Evolutionary conservation across 2,113 vertebrate species (phyloP), one percentile per base, ranked within the genome.

Genomic region (Gnathonemus longibarbis): DNA sequence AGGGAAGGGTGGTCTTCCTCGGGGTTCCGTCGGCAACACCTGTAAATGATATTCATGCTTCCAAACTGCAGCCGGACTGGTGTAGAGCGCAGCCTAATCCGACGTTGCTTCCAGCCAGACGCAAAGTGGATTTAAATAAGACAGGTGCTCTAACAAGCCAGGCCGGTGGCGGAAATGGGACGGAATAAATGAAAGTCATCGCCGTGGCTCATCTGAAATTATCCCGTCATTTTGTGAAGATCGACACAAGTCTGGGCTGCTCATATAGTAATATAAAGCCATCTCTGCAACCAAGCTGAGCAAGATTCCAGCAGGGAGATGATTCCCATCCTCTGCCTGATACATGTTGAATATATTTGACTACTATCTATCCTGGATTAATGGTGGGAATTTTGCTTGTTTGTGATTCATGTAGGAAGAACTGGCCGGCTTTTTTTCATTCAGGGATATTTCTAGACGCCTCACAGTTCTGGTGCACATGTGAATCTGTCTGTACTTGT

Each of bases 401-500:
- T 46, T 46, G 21, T 84, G 39, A 42, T 84, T 45, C 45, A 84
- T 84, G 39, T 11, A 48, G 39, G 8, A 84, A 19, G 39, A 46
- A 46, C 11, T 11, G 21, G 42, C 3, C 39, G 6, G 21, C 24
- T 84, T 45, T 48, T 48, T 84, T 84, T 84, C 45, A 80, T 15
- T 19, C 74, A 17, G 11, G 15, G 35, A 86, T 50, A 86, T 48
- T 49, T 86, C 84, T 35, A 53, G n/a, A 53, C 0, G 85, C 27
- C 13, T 31, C 6, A n/a, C 31, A 49, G 19, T 88, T 88, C 19
- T 45, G 13, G 39, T 45, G 58, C 17, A 88, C 27, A 31, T 62
- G 27, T 88, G 27, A 58, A 88, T 88, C 87, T 88, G 35, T 45
- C 35, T 88, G 31, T 45, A 66, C 52, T 24, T 88, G 56, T 87